Conservation (phyloP, 2,888 invertebrate species). For the Drosophila rellima region DNA sequence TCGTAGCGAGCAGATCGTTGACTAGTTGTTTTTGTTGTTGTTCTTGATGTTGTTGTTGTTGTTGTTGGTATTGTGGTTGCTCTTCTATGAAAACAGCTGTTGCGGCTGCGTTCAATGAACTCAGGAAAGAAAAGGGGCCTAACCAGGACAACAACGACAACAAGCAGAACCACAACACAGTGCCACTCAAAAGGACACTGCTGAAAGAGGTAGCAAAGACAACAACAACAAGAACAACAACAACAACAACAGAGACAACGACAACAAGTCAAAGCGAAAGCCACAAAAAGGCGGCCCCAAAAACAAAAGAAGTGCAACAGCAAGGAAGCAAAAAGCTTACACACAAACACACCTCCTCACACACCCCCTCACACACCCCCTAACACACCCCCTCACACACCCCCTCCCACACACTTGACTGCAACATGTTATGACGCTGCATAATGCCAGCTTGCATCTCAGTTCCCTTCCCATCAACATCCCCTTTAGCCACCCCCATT, state of each 20-base stretch:
- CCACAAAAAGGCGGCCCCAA: conserved; percentile 28
- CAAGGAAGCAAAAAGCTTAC: background rate
- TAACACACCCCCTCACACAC: conserved; percentile 6
- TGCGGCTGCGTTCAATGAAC: conserved; percentile 68
- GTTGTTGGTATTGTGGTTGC: conserved; percentile 11
- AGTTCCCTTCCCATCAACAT: background rate
- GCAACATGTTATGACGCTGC: conserved; percentile 42
- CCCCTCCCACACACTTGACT: background rate
- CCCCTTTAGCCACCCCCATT: background rate
- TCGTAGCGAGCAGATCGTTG: conserved; percentile 24
- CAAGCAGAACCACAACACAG: background rate
- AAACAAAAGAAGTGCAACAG: conserved; percentile 53
- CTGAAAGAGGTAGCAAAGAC: conserved; percentile 10
- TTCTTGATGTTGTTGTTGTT: conserved; percentile 28
- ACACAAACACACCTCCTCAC: no score
- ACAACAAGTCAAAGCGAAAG: conserved; percentile 41
- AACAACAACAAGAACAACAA: conserved; percentile 16
- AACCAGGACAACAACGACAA: conserved; percentile 19
- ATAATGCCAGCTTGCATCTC: conserved; percentile 42
- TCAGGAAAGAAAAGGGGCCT: conserved; percentile 17
- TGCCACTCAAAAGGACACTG: conserved; percentile 15
- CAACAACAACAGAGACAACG: conserved; percentile 47
- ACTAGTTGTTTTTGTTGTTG: conserved; percentile 16
- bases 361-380: conserved; percentile 17
- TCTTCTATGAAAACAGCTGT: conserved; percentile 66